Percentiles rank a stretch among this genome's conserved stretches.
Evolutionary conservation across 2,113 vertebrate genomes (phyloP).

Genomic region (Xenopus tropicalis): UCB_Xtro_10.0 CM004443.2:143695501-143696000

Average conservation of each 20-base stretch:
- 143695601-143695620: too few relatives aligned
- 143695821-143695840: conserved; percentile 67
- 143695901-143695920: background rate
- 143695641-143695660: too few relatives aligned
- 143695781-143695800: conserved; percentile 83
- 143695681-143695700: too few relatives aligned
- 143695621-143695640: too few relatives aligned
- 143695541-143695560: too few relatives aligned
- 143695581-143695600: too few relatives aligned
- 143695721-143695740: too few relatives aligned
- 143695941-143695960: background rate
- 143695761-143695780: conserved; percentile 76
- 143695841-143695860: conserved; percentile 64
- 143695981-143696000: conserved; percentile 89
- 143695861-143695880: conserved; percentile 66
- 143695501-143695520: too few relatives aligned
- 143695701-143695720: too few relatives aligned
- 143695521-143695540: too few relatives aligned
- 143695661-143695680: too few relatives aligned
- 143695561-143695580: too few relatives aligned
- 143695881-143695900: conserved; percentile 56
- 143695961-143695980: conserved; percentile 77
- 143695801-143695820: conserved; percentile 80
- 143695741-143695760: background rate
- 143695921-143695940: background rate